Evolutionary conservation across 2,888 invertebrate genomes (phyloP), one percentile per base, ranked within the genome.

Genomic region (Tetropium fuscum): DNA sequence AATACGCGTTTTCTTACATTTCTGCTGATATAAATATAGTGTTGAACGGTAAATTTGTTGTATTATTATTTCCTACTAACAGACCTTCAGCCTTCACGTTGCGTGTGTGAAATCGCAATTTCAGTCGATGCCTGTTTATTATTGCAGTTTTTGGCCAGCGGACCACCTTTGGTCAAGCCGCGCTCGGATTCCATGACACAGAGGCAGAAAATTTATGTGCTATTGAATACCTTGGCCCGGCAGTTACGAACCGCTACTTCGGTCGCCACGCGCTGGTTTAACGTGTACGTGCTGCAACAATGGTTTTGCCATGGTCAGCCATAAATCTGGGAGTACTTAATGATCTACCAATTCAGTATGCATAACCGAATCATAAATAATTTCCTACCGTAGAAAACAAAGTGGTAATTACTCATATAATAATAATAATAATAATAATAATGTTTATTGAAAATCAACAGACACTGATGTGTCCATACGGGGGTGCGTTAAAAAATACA

Each of bases 181-280:
- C 15, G 15, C 25, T 16, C 20, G 6, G 49, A 15, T 25, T 40
- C 36, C 32, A 36, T 48, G 48, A 48, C 34, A 22, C 48, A 30
- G 48, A 48, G 36, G 36, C 32, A 10, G 20, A 10, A 15, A 15
- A 15, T 36, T n/a, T 22, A 36, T 25, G 38, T 10, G 34, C 36
- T 20, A 18, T 48, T 48, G 48, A 36, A 22, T 48, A 36, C 48
- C 48, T 48, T 48, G 48, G 48, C 25, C 48, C 48, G 1, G 38
- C 36, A 7, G 8, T n/a, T 38, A 11, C 15, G n/a, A 20, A 25
- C 34, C 22, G 48, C 48, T 48, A 36, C 48, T 48, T 36, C 38
- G 36, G 48, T 48, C 22, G 48, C 36, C 48, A 36, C 36, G 48
- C 25, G 36, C 25, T 36, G 22, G n/a, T 48, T 48, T 36, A 13